Evolutionary conservation across 2,888 invertebrate genomes (phyloP), one percentile per base, ranked within the genome.

Genomic region (Tethea ocularis): DNA sequence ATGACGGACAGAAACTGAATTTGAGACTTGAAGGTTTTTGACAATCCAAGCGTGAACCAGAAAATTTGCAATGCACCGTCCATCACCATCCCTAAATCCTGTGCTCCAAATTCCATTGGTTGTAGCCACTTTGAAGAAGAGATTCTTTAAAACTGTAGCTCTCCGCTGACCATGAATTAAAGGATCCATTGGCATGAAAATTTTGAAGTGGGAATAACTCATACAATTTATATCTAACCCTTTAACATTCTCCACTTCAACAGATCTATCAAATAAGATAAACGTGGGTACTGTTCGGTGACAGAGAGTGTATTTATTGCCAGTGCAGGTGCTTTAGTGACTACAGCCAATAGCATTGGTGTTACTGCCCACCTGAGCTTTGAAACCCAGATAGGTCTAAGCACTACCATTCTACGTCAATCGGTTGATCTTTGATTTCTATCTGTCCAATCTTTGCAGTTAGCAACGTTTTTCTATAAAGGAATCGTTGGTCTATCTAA

Each of bases 301-400:
- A 46, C 46, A 46, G 46, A 33, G 13, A 46, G 46, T 46, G 46
- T 46, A 46, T 46, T 46, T 46, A 46, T 46, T 46, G 46, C 20
- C 46, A 20, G 20, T 20, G 10, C 46, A 46, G 46, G 46, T 46
- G 46, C 20, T n/a, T 46, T 38, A 38, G 38, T 38, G 11, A 33
- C 41, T 20, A 15, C 46, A 46, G 46, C 46, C 46, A 46, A 20
- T 46, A 10, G 46, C 20, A 10, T 46, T 46, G 46, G 10, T 46
- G 46, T 46, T n/a, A 6, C 46, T 46, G 20, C 46, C 46, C 46
- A 46, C 46, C 38, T n/a, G 46, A 20, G 7, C 20, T 20, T 5
- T 33, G 17, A 20, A 46, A 46, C 46, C 3, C 20, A 20, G 20
- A 46, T 46, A 46, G n/a, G 38, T 38, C n/a, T 38, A 38, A 38